Conservation (phyloP, 2,797 vertebrate genomes). For the Pterois miles region DNA sequence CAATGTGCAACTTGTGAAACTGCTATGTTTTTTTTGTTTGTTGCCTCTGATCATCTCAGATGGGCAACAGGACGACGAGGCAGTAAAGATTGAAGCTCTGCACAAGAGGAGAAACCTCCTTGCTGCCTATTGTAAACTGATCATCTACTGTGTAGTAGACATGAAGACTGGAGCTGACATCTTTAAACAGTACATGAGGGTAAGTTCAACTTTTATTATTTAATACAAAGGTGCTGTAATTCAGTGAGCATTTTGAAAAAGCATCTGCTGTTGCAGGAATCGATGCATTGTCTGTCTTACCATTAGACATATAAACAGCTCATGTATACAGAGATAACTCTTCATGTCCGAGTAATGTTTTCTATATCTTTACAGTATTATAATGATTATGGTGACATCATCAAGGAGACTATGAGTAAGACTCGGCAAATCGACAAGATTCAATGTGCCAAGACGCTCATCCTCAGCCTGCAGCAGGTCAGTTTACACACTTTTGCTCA, state of each 20-base stretch:
- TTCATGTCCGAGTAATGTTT: neutral
- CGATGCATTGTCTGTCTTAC: neutral
- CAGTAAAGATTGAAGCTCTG: constrained; percentile 98
- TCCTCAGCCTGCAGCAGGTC: constrained; percentile 99
- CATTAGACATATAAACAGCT: neutral
- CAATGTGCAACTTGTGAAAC: neutral
- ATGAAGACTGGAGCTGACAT: constrained; percentile 99
- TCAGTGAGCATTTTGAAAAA: neutral
- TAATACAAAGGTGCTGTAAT: neutral
- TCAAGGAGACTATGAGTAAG: constrained; percentile 99
- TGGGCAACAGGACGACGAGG: constrained; percentile 98
- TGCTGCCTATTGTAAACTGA: constrained; percentile 98
- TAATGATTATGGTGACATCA: constrained; percentile 99
- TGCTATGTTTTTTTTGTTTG: neutral
- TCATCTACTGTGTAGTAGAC: constrained; percentile 98
- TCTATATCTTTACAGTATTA: constrained; percentile 88
- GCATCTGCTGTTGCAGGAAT: neutral
- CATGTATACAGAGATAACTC: neutral
- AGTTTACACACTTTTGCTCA: constrained; percentile 45
- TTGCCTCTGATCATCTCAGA: constrained; percentile 72
- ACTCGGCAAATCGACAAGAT: constrained; percentile 99
- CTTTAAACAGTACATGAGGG: constrained; percentile 99
- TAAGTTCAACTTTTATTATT: constrained; percentile 57
- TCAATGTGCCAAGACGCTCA: constrained; percentile 99
- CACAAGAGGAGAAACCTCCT: constrained; percentile 99